Base-by-base conservation (phyloP, 1,140 invertebrate genomes). In the Drosophila ambigua region DNA sequence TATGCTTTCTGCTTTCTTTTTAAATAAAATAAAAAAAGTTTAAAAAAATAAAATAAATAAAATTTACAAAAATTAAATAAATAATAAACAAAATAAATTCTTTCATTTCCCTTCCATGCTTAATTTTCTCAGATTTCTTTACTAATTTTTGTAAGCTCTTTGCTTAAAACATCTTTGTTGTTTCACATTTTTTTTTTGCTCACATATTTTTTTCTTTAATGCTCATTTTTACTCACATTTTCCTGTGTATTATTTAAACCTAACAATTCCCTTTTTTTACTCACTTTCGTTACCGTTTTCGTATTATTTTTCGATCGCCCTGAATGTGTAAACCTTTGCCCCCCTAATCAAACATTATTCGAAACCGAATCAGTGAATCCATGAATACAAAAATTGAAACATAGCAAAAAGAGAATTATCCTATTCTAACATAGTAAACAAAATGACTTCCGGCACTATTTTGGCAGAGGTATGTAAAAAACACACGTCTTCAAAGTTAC, bases 371-470 rank as follows among this genome's bases (percentile, higher is more conserved):
- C 54, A 62, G 63, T 67, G 11, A 61, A 59, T 8, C 31, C 76
- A 64, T 48, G 35, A 61, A 60, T 8, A 24, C 76, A 67, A 45
- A 64, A 57, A 50, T 51, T 64, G 55, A 52, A 62, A 55, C 63
- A 65, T 55, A 55, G 64, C 67, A 63, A 65, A 65, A 71, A 59
- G 4, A 77, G 63, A 69, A 55, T 68, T 63, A n/a, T 69, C 50
- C 61, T 72, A 71, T 75, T 74, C 71, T 90, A 87, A 90, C 77
- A 90, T 82, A 82, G 71, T 88, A 69, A 55, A 69, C 69, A 91
- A 87, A 80, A 91, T 91, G 90, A 91, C 90, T 91, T 91, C 90
- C 90, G 90, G 82, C 90, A 91, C 79, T 90, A 90, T 91, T 91
- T 91, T 91, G 90, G 90, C 88, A 91, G 85, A 91, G 90, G 90